These are phyloP conservation scores for Phyllostomus discolor DNA, from an alignment of 2,113 vertebrate genomes.

Conservation along the genomic window DNA sequence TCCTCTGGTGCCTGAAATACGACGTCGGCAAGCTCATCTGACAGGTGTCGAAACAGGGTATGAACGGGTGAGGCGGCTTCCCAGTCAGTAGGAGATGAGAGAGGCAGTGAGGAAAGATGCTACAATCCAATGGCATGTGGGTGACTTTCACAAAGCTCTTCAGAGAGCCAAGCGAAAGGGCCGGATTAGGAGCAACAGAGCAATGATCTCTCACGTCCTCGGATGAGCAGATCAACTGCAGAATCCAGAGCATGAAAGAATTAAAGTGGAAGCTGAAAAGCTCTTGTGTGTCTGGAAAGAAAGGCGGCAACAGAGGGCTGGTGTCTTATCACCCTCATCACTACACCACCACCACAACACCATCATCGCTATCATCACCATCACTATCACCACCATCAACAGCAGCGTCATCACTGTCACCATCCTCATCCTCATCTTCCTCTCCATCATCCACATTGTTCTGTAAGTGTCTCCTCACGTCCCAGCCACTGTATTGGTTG, in stretches of 20 bases:
- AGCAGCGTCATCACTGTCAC: accelerated
- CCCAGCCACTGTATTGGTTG: neutral
- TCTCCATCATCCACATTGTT: too few relatives aligned
- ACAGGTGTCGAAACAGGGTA: neutral
- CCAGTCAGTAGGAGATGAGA: accelerated
- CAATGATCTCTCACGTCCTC: neutral
- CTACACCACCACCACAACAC: neutral
- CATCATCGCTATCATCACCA: neutral
- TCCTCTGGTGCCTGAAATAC: neutral
- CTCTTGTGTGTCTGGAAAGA: neutral
- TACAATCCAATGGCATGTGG: neutral
- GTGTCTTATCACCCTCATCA: neutral
- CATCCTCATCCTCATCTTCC: too few relatives aligned
- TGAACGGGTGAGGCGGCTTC: accelerated
- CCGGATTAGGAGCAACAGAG: accelerated
- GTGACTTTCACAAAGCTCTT: neutral
- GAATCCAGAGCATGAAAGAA: neutral
- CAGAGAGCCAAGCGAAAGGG: accelerated
- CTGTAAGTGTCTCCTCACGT: neutral
- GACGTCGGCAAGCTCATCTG: neutral
- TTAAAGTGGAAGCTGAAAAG: neutral
- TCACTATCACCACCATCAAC: accelerated
- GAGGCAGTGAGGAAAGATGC: neutral
- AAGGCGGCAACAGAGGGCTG: neutral
- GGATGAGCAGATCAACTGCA: neutral